phyloP scores from a whole-genome alignment of 2,888 invertebrate species.

The Oeneis ivallda region DNA sequence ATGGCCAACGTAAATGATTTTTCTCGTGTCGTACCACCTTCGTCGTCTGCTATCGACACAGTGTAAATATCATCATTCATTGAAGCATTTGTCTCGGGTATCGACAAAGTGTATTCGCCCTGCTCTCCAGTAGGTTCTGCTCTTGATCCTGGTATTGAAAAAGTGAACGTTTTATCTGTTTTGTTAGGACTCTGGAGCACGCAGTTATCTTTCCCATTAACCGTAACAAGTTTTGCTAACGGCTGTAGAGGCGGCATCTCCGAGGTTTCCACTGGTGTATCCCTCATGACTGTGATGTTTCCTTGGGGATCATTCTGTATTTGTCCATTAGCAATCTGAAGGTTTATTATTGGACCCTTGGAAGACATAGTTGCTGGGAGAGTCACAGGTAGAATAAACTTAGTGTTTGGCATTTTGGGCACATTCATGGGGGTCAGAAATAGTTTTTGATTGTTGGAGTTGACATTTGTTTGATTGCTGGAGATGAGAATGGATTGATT shows the following conservation, averaged over 20 bases:
- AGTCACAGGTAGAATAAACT: conserved; percentile 77
- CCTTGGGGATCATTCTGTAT: conserved; percentile 83
- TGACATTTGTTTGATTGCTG: conserved; percentile 68
- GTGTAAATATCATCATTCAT: conserved; percentile 80
- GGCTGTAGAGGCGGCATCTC: conserved; percentile 76
- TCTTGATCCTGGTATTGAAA: conserved; percentile 74
- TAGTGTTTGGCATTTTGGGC: conserved; percentile 81
- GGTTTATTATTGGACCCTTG: conserved; percentile 83
- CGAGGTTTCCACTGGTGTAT: conserved; percentile 59
- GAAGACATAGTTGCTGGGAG: conserved; percentile 80
- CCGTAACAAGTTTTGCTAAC: conserved; percentile 56
- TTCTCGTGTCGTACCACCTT: conserved; percentile 64
- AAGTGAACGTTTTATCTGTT: conserved; percentile 64
- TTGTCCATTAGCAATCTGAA: conserved; percentile 86
- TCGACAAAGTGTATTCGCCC: conserved; percentile 75
- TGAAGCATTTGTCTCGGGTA: conserved; percentile 76
- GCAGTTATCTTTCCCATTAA: conserved; percentile 64
- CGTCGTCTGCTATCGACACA: conserved; percentile 77
- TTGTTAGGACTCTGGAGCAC: conserved; percentile 58
- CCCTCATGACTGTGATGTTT: conserved; percentile 83
- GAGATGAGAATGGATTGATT: conserved; percentile 74
- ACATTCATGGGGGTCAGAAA: conserved; percentile 81
- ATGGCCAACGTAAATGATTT: conserved; percentile 73
- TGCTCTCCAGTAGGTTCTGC: conserved; percentile 76
- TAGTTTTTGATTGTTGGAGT: conserved; percentile 77